phyloP scores from a whole-genome alignment of 2,888 invertebrate species.

The Bugula neritina region DNA sequence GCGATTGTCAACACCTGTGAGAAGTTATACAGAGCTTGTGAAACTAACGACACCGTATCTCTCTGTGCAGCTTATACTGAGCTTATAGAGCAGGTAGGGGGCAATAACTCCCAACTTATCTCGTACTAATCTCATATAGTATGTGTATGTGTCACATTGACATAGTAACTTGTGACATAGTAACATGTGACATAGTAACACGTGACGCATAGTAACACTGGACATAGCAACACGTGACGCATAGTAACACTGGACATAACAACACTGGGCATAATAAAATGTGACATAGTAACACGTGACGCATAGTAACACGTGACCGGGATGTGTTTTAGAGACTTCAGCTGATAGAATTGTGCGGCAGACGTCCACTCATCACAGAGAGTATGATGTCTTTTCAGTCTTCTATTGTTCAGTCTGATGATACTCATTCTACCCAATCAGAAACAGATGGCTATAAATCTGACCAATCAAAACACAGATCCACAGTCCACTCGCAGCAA shows the following conservation, averaged over 20 bases:
- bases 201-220: too few species aligned
- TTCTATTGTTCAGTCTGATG: neutral
- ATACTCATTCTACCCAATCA: neutral
- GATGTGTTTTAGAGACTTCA: neutral
- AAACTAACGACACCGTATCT: neutral
- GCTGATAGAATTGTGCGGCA: slow-evolving; percentile 13
- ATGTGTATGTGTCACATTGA: too few species aligned
- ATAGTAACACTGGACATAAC: too few species aligned
- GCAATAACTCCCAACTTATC: too few species aligned
- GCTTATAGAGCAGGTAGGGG: neutral
- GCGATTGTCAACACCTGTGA: neutral
- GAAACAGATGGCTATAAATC: too few species aligned
- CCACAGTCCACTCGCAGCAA: neutral
- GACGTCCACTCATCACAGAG: neutral
- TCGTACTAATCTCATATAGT: too few species aligned
- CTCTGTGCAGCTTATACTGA: neutral
- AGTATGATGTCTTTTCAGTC: neutral
- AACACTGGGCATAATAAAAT: neutral
- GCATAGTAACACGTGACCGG: too few species aligned
- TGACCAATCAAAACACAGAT: too few species aligned
- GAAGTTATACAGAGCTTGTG: neutral
- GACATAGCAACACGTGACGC: too few species aligned
- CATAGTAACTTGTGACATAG: too few species aligned
- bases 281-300: neutral
- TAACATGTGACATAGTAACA: too few species aligned